Percentiles rank a stretch among this genome's conserved stretches.
These are phyloP conservation scores for Epinephelus moara DNA, from an alignment of 2,113 vertebrate genomes.

Conservation along the genomic window DNA sequence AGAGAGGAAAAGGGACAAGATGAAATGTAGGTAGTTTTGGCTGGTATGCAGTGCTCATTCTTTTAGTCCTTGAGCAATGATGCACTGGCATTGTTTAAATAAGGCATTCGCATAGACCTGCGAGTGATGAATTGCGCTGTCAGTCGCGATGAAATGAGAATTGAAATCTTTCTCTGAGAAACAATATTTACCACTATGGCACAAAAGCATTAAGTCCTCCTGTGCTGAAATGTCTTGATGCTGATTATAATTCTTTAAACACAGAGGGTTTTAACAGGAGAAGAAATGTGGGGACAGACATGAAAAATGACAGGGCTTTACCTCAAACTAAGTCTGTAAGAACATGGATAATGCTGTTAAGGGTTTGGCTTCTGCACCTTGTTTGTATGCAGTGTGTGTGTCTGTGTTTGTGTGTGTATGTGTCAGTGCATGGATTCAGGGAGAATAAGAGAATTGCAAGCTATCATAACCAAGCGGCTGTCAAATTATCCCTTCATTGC, in stretches of 20 bases:
- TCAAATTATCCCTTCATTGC: constrained; percentile 79
- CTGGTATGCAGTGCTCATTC: constrained; percentile 45
- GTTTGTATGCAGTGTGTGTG: constrained; percentile 25
- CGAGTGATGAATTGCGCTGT: constrained; percentile 75
- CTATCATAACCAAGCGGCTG: constrained; percentile 75
- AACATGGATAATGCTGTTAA: constrained; percentile 1
- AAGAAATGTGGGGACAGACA: constrained; percentile 5
- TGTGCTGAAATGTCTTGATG: constrained; percentile 53
- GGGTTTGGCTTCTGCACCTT: constrained; percentile 20
- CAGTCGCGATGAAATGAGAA: constrained; percentile 71
- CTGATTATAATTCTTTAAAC: constrained; percentile 39
- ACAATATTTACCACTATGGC: constrained; percentile 49
- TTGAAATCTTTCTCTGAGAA: constrained; percentile 56
- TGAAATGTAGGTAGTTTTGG: constrained; percentile 32
- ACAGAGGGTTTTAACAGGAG: constrained; percentile 34
- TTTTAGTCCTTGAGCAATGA: constrained; percentile 70
- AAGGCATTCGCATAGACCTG: constrained; percentile 53
- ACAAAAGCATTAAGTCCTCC: constrained; percentile 23
- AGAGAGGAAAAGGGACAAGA: constrained; percentile 16
- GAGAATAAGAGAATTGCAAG: constrained; percentile 68
- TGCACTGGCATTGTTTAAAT: constrained; percentile 62
- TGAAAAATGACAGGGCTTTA: constrained; percentile 17
- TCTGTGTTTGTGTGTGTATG: constrained; percentile 5
- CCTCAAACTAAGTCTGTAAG: constrained; percentile 9
- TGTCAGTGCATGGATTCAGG: constrained; percentile 40